Base-by-base conservation (phyloP, 2,113 vertebrate genomes). In the Holacanthus passer region DNA sequence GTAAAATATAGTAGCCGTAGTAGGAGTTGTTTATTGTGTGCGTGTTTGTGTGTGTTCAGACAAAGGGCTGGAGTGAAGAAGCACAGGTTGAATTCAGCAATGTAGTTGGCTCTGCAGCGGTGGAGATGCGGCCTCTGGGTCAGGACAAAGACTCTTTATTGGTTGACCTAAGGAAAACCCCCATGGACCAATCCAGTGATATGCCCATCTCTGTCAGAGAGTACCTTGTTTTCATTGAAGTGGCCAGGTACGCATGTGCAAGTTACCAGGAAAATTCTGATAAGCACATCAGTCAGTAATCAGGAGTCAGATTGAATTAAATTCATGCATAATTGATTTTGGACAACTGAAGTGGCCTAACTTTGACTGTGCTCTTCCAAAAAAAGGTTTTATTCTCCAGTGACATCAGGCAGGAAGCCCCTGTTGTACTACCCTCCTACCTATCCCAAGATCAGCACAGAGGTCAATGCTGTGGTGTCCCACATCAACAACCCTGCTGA, bases 111-210 rank as follows among this genome's bases (percentile, higher is more conserved):
- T 94, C 95, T 19, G 95, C 95, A 74, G 87, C 93, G 24, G 95
- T 98, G 81, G 91, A 95, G 87, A 97, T 99, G 97, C 89, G 90
- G 48, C 48, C 94, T 70, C 92, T 96, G 79, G 91, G 95, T 87
- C 92, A 96, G 89, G 96, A 98, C 50, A 73, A 93, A 87, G 95
- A 94, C 41, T 81, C 93, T 11, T 93, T 99, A 72, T 90, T 98
- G 91, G 98, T 99, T 86, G 97, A 99, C 92, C 95, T 99, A 47
- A 95, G 90, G 80, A 98, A 97, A 86, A 91, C 93, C 65, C 90
- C 95, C 5, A 84, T 92, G 87, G 95, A 94, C 85, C 95, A 91
- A 24, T 91, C 77, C 59, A 95, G 52, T 84, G 90, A 94, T 24
- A 86, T 95, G 69, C 95, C 96, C 20, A 56, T 96, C 45, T 99